Evolutionary conservation across 2,888 invertebrate genomes (phyloP).

Genomic region (Entomobrya multifasciata): DNA sequence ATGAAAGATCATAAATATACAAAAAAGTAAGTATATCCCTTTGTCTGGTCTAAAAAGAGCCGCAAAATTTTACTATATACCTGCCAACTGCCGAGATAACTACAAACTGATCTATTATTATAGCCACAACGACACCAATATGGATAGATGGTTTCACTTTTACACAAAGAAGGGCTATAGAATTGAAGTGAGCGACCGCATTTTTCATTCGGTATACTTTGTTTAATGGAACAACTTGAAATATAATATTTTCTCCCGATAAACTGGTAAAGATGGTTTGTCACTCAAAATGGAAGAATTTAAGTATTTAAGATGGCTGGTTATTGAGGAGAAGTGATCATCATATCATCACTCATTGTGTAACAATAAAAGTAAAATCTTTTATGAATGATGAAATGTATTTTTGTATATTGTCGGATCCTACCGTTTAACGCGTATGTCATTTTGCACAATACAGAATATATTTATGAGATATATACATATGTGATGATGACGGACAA

Average conservation of each 20-base stretch:
- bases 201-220: conserved; percentile 2
- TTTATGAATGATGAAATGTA: not conserved
- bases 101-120: conserved; percentile 11
- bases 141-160: conserved; percentile 5
- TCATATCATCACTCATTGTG: too few relatives aligned
- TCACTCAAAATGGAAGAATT: not conserved
- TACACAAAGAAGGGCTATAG: too few relatives aligned
- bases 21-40: conserved; percentile 11
- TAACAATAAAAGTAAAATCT: too few relatives aligned
- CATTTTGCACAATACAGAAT: not conserved
- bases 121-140: not conserved
- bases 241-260: too few relatives aligned
- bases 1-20: not conserved
- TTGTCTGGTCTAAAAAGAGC: conserved; percentile 27
- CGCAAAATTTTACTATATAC: not conserved
- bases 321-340: too few relatives aligned
- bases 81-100: too few relatives aligned
- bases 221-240: too few relatives aligned
- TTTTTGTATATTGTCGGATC: too few relatives aligned
- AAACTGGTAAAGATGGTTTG: not conserved
- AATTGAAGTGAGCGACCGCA: conserved; percentile 13
- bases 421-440: not conserved
- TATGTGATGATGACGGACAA: conserved; percentile 28
- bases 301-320: too few relatives aligned
- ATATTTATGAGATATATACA: not conserved